Conservation (phyloP, 1,140 invertebrate genomes). For the Rhopalosiphum padi region DNA sequence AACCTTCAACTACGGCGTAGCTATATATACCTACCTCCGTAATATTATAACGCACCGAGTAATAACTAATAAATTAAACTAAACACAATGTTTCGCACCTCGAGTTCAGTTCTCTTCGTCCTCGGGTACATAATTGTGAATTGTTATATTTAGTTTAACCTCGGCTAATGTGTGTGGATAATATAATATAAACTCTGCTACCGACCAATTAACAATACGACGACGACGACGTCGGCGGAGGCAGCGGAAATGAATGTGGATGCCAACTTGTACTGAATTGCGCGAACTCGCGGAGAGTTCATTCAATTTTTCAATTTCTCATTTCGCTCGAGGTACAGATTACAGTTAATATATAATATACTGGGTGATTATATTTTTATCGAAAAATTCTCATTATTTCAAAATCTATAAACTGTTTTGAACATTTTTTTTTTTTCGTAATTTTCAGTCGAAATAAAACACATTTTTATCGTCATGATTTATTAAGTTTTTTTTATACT, state of each 20-base stretch:
- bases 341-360: neutral
- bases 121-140: neutral
- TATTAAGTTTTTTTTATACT: neutral
- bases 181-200: constrained; percentile 14
- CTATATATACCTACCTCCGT: neutral
- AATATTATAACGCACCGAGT: neutral
- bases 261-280: neutral
- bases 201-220: constrained; percentile 33
- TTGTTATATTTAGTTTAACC: constrained; percentile 41
- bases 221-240: neutral
- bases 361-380: neutral
- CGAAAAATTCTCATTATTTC: too few species aligned
- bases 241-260: neutral
- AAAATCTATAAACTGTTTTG: too few species aligned
- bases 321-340: neutral
- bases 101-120: neutral
- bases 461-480: too few species aligned
- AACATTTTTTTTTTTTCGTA: too few species aligned
- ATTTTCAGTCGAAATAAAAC: too few species aligned
- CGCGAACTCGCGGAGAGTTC: neutral
- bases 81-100: constrained; percentile 30
- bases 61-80: constrained; percentile 47
- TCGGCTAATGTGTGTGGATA: neutral
- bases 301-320: constrained; percentile 4
- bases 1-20: neutral